A percentile compares a stretch with the other conserved stretches of the same genome.
Conservation (phyloP, 2,888 invertebrate genomes). For the Empis livida region DNA sequence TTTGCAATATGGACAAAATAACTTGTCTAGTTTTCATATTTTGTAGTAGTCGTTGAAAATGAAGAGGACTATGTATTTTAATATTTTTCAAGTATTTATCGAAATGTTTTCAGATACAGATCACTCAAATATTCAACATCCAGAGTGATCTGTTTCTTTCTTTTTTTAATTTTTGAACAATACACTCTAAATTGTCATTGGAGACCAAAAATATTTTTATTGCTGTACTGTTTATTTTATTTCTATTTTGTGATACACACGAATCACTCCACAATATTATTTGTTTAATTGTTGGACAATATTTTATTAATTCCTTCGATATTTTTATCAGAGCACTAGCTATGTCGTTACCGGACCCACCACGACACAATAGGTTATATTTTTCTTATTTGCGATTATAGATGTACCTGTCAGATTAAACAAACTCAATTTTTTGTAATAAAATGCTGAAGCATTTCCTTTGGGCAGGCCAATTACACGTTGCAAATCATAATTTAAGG, state of each 20-base stretch:
- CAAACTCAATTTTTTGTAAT: constrained; percentile 6
- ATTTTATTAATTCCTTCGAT: neutral
- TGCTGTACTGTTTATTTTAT: neutral
- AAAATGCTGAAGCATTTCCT: constrained; percentile 4
- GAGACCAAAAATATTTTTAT: neutral
- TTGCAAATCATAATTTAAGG: constrained; percentile 10
- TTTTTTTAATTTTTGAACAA: too few relatives aligned
- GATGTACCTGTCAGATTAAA: constrained; percentile 7
- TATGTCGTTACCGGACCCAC: neutral
- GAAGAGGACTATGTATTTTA: too few relatives aligned
- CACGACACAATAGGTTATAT: neutral
- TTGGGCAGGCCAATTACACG: constrained; percentile 6
- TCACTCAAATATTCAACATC: too few relatives aligned
- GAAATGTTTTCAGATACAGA: too few relatives aligned
- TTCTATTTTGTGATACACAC: neutral
- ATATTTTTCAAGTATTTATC: too few relatives aligned
- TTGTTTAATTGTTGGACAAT: neutral
- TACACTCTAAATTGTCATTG: too few relatives aligned
- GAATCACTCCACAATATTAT: neutral
- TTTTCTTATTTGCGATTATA: neutral
- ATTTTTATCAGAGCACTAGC: neutral
- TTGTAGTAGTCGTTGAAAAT: too few relatives aligned
- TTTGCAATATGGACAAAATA: too few relatives aligned
- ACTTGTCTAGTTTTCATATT: too few relatives aligned
- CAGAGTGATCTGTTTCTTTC: too few relatives aligned